Evolutionary conservation across 2,113 vertebrate species (phyloP).

Genomic region (Damaliscus lunatus): DNA sequence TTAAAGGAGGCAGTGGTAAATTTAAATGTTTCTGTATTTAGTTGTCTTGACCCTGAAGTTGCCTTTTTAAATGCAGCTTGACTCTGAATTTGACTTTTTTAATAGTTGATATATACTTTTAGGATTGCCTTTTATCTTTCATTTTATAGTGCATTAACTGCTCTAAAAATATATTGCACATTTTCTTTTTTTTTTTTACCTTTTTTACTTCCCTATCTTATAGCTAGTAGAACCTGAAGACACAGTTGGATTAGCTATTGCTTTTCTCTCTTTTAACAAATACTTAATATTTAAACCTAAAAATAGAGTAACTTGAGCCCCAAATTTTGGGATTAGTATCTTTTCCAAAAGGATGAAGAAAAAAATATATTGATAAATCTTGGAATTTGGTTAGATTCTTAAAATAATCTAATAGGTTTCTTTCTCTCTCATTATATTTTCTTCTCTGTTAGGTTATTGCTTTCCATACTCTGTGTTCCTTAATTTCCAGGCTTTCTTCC

Average conservation of each 20-base stretch:
- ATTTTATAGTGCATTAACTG: not conserved
- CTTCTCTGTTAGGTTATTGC: not conserved
- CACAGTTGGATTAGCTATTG: not conserved
- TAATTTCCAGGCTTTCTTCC: not conserved
- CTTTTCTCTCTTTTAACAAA: not conserved
- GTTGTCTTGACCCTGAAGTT: not conserved
- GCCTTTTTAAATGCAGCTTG: not conserved
- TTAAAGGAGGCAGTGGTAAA: not conserved
- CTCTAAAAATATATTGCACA: not conserved
- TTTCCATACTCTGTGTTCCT: not conserved
- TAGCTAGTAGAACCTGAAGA: not conserved
- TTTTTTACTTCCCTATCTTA: not conserved
- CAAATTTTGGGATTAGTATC: not conserved
- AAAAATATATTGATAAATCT: not conserved
- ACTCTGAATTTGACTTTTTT: not conserved
- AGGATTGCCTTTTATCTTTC: constrained; percentile 2
- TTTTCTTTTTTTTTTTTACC: not conserved
- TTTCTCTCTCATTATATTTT: not conserved
- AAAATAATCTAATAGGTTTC: not conserved
- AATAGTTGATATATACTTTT: not conserved
- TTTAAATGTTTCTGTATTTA: not conserved
- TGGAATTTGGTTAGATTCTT: not conserved
- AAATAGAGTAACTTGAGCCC: constrained; percentile 6
- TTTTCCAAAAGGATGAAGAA: not conserved
- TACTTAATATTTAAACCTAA: not conserved